Evolutionary conservation across 2,113 vertebrate genomes (phyloP).

Genomic region (Rhinopithecus roxellana): DNA sequence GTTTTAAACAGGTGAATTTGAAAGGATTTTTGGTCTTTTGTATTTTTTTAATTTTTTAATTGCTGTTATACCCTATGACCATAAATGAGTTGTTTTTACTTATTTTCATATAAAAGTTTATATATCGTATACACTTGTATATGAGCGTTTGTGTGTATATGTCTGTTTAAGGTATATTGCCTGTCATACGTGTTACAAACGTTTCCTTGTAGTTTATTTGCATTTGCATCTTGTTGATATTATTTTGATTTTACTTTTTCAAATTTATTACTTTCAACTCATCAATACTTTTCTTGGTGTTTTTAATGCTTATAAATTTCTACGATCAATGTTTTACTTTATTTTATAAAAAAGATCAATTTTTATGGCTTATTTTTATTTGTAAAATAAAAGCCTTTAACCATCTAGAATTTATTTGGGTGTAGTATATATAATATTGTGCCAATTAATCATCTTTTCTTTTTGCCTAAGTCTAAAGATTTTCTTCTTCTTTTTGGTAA

Average conservation of each 20-base stretch:
- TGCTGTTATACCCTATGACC: not conserved
- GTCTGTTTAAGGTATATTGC: not conserved
- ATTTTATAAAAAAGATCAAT: not conserved
- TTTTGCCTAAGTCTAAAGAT: not conserved
- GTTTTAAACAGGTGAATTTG: not conserved
- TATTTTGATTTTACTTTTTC: not conserved
- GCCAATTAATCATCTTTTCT: not conserved
- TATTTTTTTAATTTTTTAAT: not conserved
- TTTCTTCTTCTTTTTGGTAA: not conserved
- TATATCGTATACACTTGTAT: not conserved
- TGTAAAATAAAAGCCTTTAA: slow-evolving; percentile 25
- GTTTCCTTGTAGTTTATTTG: not conserved
- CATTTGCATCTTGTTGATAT: slow-evolving; percentile 43
- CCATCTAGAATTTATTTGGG: slow-evolving; percentile 31
- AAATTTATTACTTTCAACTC: not conserved
- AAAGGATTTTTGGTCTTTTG: slow-evolving; percentile 4
- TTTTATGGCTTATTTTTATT: slow-evolving; percentile 48
- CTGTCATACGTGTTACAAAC: not conserved
- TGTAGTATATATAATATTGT: not conserved
- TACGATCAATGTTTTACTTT: not conserved
- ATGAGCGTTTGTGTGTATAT: not conserved
- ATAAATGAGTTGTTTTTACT: slow-evolving; percentile 5
- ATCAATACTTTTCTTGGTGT: not conserved
- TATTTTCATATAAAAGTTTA: not conserved
- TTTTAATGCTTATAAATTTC: slow-evolving; percentile 41